Conservation (phyloP, 2,797 vertebrate species). For the Xyrichtys novacula region DNA sequence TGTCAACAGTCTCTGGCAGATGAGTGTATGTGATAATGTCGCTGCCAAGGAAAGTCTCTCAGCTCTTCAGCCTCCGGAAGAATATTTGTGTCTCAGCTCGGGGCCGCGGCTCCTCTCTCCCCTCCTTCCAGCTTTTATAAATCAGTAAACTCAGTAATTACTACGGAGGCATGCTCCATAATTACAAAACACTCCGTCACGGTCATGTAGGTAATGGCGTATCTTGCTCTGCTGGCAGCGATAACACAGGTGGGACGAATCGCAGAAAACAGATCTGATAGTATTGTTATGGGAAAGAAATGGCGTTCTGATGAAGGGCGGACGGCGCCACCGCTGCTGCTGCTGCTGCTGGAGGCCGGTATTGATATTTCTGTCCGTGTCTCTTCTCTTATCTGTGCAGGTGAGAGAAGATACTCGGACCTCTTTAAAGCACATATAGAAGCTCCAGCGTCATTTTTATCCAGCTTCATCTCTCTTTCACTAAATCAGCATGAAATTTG, state of each 20-base stretch:
- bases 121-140: constrained; percentile 60
- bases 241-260: constrained; percentile 88
- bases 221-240: constrained; percentile 72
- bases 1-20: constrained; percentile 83
- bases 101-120: constrained; percentile 41
- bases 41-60: constrained; percentile 76
- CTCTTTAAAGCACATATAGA: not conserved
- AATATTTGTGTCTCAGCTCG: constrained; percentile 66
- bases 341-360: not conserved
- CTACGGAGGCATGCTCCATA: constrained; percentile 81
- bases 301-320: constrained; percentile 64
- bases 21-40: constrained; percentile 79
- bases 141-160: constrained; percentile 85
- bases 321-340: too few relatives aligned
- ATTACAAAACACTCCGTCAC: constrained; percentile 83
- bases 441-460: constrained; percentile 9
- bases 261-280: constrained; percentile 80
- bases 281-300: constrained; percentile 75
- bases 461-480: constrained; percentile 35
- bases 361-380: constrained; percentile 18
- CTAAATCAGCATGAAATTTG: constrained; percentile 67
- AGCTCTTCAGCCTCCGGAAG: constrained; percentile 71
- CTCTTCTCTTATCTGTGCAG: constrained; percentile 36
- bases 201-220: constrained; percentile 80
- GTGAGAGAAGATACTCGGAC: constrained; percentile 28